These are phyloP conservation scores for Emys orbicularis DNA, from an alignment of 2,797 vertebrate species.

Conservation along the genomic window DNA sequence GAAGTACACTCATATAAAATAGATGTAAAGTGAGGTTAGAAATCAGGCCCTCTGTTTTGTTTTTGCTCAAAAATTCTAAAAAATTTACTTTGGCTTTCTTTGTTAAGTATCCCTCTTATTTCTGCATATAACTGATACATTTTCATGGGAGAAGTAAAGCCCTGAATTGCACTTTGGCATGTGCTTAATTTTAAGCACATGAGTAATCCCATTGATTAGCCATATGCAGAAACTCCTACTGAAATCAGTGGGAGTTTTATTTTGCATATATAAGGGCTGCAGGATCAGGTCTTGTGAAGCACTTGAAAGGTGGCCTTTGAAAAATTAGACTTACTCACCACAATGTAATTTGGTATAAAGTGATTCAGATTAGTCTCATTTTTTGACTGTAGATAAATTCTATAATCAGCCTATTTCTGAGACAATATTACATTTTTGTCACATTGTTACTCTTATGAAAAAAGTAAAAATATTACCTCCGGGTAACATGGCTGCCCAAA, in stretches of 20 bases:
- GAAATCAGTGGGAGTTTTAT: neutral
- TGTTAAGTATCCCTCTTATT: neutral
- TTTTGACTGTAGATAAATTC: neutral
- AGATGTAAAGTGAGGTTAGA: neutral
- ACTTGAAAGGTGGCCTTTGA: neutral
- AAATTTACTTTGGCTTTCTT: neutral
- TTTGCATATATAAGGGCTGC: neutral
- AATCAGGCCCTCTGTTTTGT: neutral
- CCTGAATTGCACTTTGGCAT: neutral
- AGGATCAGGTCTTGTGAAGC: neutral
- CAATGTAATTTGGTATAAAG: neutral
- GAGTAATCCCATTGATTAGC: neutral
- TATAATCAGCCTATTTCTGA: neutral
- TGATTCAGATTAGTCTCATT: neutral
- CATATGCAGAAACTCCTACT: rapidly evolving
- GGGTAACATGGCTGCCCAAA: conserved; percentile 81
- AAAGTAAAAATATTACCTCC: conserved; percentile 73
- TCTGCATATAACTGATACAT: neutral
- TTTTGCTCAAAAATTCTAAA: neutral
- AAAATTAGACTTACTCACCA: neutral
- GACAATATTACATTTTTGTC: neutral
- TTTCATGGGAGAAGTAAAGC: neutral
- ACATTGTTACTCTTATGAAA: neutral
- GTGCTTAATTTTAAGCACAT: neutral
- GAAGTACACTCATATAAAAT: neutral